Base-by-base conservation (phyloP, 30 jellyfish, hydroid and myxozoan species). In the Hydractinia symbiolongicarpus region DNA sequence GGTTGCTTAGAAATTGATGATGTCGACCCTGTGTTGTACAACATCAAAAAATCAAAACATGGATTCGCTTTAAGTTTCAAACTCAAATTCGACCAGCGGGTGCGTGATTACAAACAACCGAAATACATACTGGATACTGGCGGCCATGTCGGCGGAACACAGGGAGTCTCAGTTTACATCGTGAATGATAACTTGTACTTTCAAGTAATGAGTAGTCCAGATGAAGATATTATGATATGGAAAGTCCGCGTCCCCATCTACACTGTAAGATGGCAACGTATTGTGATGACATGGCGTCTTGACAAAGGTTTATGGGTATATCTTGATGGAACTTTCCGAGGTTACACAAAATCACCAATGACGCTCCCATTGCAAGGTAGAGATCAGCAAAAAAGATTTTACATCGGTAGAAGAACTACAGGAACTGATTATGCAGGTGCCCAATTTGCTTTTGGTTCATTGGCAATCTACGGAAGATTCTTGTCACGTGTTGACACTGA, bases 281-380 rank as follows among this genome's bases (percentile, higher is more conserved):
- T 91, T 50, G 96, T 91, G 66, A 91, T 91, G 93, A 77, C 96
- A 61, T 91, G 98, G 98, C 73, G 98, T 49, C 86, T 91, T 16
- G 98, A 91, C 95, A 91, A 87, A 73, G 98, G 98, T 14, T 78
- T 91, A 53, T 91, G 98, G 98, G 94, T 91, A 13, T 91, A 91
- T 84, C 56, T 86, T 15, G 98, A 91, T 76, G 98, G 98, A 40
- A 81, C 89, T n/a, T 91, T 91, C 84, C 90, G 96, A n/a, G 98
- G 98, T 20, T 58, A 77, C 80, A 91, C 98, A 6, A 86, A 86
- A 77, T 82, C 95, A 50, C 98, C 98, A 15, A 64, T 72, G 21
- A 86, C 96, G 10, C 56, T 91, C 21, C 98, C 98, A 6, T 83
- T 77, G 53, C 85, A 71, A 7, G 67, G 77, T 74, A 82, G 74